These are phyloP conservation scores for Fabriciana adippe DNA, from an alignment of 2,888 invertebrate species.

Conservation along the genomic window DNA sequence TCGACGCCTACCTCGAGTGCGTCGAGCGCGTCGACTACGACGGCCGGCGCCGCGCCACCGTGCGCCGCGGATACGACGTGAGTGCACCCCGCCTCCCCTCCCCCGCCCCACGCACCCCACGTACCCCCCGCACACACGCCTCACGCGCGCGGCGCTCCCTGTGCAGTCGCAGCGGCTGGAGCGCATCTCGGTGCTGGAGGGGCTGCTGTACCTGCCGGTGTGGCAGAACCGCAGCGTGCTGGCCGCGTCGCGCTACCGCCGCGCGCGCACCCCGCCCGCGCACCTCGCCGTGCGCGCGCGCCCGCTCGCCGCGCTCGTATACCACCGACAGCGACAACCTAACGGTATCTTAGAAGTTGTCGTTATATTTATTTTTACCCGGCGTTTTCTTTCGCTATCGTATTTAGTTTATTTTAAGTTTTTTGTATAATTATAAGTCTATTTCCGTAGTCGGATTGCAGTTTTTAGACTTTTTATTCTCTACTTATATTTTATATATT, in stretches of 20 bases:
- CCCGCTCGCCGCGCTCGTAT: conserved; percentile 86
- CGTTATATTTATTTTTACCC: background rate
- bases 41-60: conserved; percentile 84
- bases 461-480: too few relatives aligned
- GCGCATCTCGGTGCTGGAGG: conserved; percentile 88
- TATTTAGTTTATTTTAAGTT: too few relatives aligned
- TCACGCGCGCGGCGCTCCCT: background rate
- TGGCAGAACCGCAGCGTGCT: conserved; percentile 86
- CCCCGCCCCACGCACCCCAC: background rate
- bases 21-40: conserved; percentile 90
- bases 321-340: conserved; percentile 91
- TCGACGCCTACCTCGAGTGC: conserved; percentile 90
- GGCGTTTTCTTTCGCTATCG: background rate
- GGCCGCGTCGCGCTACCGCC: conserved; percentile 59
- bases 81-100: conserved; percentile 38
- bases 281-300: conserved; percentile 48
- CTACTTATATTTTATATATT: background rate
- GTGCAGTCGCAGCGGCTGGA: conserved; percentile 84
- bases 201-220: conserved; percentile 87
- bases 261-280: conserved; percentile 34
- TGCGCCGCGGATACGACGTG: conserved; percentile 79
- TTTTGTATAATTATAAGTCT: too few relatives aligned
- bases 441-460: too few relatives aligned
- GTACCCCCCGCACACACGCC: background rate
- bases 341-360: conserved; percentile 47